Base-by-base conservation (phyloP, 2,888 invertebrate species). In the Drosophila mimetica region DNA sequence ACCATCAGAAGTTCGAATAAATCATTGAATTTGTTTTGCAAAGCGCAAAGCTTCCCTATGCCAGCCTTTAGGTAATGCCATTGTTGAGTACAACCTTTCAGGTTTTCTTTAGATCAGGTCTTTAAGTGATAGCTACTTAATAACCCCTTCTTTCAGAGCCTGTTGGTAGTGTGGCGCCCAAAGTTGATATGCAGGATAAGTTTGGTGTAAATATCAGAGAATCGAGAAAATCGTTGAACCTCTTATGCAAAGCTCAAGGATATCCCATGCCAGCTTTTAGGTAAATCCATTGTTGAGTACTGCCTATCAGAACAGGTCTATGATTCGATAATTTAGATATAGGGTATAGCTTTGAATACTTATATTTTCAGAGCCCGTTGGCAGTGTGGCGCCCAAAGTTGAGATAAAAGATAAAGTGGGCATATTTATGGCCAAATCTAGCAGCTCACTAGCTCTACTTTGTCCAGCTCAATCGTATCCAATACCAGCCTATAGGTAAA, bases 381-480 rank as follows among this genome's bases (percentile, higher is more conserved):
- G 92, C 72, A 92, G 91, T 59, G 93, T 93, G 36, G 74, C 87
- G 1, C 91, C 91, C 91, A 95, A 95, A 92, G 95, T 95, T 90
- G 95, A 95, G 53, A 94, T 95, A 71, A 91, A 93, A 92, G 95
- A 95, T 92, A 89, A 90, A 58, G 91, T 54, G 14, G 84, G 88
- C 1, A 89, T 89, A 7, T 89, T 89, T 25, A 41, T 76, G 16
- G 79, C 88, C 28, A 61, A 71, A 4, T 42, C 64, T 0, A 25
- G 58, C 0, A 28, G 50, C 2, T 67, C 75, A 2, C 63, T 90
- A 37, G 86, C 76, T 11, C 92, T 96, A 80, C 93, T 94, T 77
- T 96, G 95, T 90, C 95, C 95, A 53, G 95, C 94, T 50, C 95
- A 96, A 92, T 95, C 94, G 28, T 94, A 92, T 89, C 94, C 94